phyloP scores from a whole-genome alignment of 37 sponge, comb jelly and placozoan species.

The Chondrosia reniformis region DNA sequence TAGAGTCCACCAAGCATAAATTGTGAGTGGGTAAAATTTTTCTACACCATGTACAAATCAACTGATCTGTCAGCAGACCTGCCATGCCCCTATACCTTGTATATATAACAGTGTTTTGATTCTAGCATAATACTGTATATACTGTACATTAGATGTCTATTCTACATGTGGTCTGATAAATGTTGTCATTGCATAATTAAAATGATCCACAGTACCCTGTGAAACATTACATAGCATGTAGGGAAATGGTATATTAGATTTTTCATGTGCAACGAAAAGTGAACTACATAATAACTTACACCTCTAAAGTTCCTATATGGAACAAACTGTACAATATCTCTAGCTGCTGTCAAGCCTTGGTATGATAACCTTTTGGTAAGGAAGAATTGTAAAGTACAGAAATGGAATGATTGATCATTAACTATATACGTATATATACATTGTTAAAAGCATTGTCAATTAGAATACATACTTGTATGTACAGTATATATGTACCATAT shows the following conservation, averaged over 20 bases:
- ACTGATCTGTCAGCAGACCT: no score
- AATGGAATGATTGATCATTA: background rate
- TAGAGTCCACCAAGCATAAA: no score
- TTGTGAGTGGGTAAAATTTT: no score
- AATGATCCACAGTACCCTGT: background rate
- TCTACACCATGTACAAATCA: no score
- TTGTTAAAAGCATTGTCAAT: background rate
- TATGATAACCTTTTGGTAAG: background rate
- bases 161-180: no score
- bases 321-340: constrained; percentile 95
- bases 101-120: no score
- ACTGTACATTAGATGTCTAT: no score
- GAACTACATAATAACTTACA: constrained; percentile 16
- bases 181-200: background rate
- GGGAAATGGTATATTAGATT: no score
- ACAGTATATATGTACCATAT: background rate
- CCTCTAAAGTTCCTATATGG: constrained; percentile 59
- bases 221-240: no score
- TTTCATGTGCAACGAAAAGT: background rate
- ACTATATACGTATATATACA: background rate
- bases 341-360: constrained; percentile 30
- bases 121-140: no score
- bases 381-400: background rate
- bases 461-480: background rate
- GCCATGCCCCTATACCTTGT: no score